Conservation (phyloP, 2,797 vertebrate species). For the Spea hammondii region DNA sequence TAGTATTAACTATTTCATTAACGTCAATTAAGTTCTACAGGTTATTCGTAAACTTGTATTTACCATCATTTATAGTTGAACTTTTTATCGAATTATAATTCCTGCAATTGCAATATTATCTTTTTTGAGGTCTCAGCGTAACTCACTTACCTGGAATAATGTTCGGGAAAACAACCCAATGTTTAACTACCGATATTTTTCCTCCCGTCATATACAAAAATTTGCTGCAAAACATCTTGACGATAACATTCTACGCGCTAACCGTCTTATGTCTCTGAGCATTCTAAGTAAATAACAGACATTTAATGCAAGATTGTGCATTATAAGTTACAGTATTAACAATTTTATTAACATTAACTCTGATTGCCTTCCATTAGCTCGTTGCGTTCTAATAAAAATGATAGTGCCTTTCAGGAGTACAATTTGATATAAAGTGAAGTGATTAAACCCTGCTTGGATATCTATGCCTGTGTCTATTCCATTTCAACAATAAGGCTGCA, state of each 20-base stretch:
- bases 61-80: too few relatives aligned
- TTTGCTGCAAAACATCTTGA: background rate
- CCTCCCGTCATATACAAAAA: background rate
- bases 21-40: too few relatives aligned
- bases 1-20: too few relatives aligned
- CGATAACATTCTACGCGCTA: background rate
- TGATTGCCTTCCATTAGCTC: constrained; percentile 80
- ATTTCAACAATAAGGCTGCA: constrained; percentile 78
- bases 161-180: too few relatives aligned
- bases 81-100: too few relatives aligned
- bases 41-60: too few relatives aligned
- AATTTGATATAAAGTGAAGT: constrained; percentile 80
- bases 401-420: constrained; percentile 77
- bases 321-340: constrained; percentile 74
- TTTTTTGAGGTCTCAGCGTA: too few relatives aligned
- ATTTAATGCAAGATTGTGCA: constrained; percentile 55
- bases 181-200: too few relatives aligned
- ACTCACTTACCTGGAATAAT: too few relatives aligned
- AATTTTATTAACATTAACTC: constrained; percentile 78
- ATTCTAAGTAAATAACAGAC: constrained; percentile 49
- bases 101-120: too few relatives aligned
- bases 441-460: constrained; percentile 79
- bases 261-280: constrained; percentile 10
- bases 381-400: constrained; percentile 81
- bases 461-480: constrained; percentile 73